These are phyloP conservation scores for Pipistrellus nathusii DNA, from an alignment of 2,797 vertebrate genomes.

Conservation along the genomic window DNA sequence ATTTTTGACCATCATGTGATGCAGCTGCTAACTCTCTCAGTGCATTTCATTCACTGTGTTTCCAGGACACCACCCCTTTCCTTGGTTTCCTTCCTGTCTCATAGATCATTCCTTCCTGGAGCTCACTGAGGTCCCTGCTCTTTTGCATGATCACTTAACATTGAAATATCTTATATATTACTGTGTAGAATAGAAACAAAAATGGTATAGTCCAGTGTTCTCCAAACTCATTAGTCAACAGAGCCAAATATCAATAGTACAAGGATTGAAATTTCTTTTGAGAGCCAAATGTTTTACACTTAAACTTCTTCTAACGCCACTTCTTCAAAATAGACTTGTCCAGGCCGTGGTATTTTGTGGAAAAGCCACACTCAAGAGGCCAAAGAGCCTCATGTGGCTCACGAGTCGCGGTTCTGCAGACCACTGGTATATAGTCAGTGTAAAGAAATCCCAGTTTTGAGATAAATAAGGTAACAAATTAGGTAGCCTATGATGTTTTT, in stretches of 20 bases:
- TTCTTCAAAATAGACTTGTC: too few relatives aligned
- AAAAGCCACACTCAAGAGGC: too few relatives aligned
- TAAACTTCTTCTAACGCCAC: too few relatives aligned
- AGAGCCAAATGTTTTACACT: too few relatives aligned
- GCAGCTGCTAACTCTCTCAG: background rate
- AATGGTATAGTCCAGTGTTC: background rate
- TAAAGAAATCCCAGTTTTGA: background rate
- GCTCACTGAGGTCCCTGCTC: background rate
- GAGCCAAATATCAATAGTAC: too few relatives aligned
- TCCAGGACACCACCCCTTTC: background rate
- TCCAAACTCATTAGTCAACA: too few relatives aligned
- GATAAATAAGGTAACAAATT: background rate
- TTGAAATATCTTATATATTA: background rate
- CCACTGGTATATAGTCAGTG: background rate
- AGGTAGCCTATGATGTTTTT: background rate
- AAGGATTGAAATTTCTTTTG: too few relatives aligned
- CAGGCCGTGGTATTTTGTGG: too few relatives aligned
- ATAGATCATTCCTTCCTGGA: background rate
- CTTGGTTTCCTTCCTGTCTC: background rate
- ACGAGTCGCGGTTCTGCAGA: too few relatives aligned
- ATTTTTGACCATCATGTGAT: background rate
- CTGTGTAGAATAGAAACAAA: background rate
- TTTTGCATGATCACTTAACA: background rate
- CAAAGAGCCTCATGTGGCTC: too few relatives aligned
- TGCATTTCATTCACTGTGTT: background rate